Conservation (phyloP, 1,140 invertebrate genomes). For the Bilobella aurantiaca region DNA sequence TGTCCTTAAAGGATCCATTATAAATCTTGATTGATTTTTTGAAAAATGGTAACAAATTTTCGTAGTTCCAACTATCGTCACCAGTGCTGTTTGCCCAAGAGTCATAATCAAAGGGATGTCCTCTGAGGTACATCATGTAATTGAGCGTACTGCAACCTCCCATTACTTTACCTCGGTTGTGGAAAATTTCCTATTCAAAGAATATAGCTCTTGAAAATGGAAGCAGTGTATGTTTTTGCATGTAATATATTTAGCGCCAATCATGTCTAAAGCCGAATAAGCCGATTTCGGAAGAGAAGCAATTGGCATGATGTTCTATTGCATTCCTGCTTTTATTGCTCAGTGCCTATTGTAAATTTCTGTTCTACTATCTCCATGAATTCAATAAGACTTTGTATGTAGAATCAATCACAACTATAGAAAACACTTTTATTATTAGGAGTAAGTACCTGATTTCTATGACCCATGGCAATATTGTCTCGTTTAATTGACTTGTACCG, state of each 20-base stretch:
- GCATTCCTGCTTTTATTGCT: too few species aligned
- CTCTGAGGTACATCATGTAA: conserved; percentile 51
- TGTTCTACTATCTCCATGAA: too few species aligned
- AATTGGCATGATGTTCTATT: too few species aligned
- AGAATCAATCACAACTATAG: too few species aligned
- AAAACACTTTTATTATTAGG: background rate
- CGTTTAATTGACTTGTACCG: conserved; percentile 2
- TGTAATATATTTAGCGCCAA: too few species aligned
- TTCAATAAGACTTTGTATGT: too few species aligned
- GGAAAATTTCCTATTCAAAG: background rate
- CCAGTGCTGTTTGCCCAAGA: conserved; percentile 3
- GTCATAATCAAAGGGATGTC: conserved; percentile 39
- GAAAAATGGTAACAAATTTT: conserved; percentile 1
- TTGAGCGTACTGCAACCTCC: conserved; percentile 50
- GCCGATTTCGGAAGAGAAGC: too few species aligned
- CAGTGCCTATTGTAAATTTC: too few species aligned
- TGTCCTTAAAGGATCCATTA: background rate
- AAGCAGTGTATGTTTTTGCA: too few species aligned
- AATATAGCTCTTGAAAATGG: background rate
- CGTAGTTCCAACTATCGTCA: background rate
- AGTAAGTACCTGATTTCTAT: background rate
- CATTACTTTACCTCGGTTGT: conserved; percentile 38
- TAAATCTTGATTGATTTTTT: background rate
- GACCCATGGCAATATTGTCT: background rate
- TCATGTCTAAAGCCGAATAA: too few species aligned